Evolutionary conservation across 2,888 invertebrate species (phyloP), one percentile per base, ranked within the genome.

Genomic region (Morpho helenor): DNA sequence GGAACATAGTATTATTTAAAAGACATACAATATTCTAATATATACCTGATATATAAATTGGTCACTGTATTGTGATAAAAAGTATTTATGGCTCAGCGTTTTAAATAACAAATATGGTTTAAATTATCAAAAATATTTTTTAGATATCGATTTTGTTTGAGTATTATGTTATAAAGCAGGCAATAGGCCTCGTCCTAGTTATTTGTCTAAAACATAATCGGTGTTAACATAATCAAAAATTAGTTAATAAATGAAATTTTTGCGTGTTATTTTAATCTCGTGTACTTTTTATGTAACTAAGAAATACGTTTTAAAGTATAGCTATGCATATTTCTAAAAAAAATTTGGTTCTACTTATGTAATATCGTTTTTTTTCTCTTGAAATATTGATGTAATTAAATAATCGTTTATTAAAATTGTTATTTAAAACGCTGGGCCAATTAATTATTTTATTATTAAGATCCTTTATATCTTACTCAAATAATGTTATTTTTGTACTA

Each of bases 401-500:
- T 31, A 31, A 31, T 31, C 3, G 3, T 31, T 31, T 31, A 31
- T 31, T 31, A 5, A 51, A 56, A 63, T 62, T 60, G 65, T 54
- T 70, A 73, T 76, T 70, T 72, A 64, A 66, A 70, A 69, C 66
- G 57, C 66, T 64, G 66, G 59, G 65, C 60, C 54, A 55, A 61
- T 65, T 63, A 66, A 66, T 68, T 68, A 59, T 68, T 70, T 69
- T 68, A 72, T 72, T 71, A 64, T 73, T 73, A 70, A 70, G 66
- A 68, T 70, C 31, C 31, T 31, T 68, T 49, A 16, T 69, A 74
- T 79, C 74, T 79, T 76, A 81, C 76, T 77, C 77, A 74, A 71
- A 75, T 78, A 75, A 75, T 73, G 77, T 88, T 88, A 87, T 87
- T 90, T 89, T 90, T 89, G 76, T 88, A 89, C 85, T 84, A 82